phyloP scores from a whole-genome alignment of 2,113 vertebrate species.

The Poecilia latipinna region DNA sequence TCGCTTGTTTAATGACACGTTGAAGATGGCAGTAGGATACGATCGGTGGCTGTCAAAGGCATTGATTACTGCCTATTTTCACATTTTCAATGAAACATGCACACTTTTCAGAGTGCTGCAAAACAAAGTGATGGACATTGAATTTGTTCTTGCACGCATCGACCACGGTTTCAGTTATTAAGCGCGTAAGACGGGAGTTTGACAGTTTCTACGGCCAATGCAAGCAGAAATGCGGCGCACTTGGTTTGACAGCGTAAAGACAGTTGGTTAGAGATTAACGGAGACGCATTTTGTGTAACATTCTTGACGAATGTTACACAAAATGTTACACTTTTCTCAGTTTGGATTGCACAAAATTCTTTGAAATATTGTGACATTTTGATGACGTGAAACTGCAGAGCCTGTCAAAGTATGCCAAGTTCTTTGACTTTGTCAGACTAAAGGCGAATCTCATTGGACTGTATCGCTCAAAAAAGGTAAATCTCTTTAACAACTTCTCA shows the following conservation, averaged over 20 bases:
- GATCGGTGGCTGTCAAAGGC: not conserved
- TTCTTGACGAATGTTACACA: too few species aligned
- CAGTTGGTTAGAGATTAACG: not conserved
- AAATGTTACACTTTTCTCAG: conserved; percentile 6
- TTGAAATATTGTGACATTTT: conserved; percentile 25
- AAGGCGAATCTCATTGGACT: not conserved
- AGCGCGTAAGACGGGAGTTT: too few species aligned
- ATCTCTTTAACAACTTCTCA: not conserved
- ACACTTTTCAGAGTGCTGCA: not conserved
- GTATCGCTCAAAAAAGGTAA: not conserved
- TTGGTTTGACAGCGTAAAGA: conserved; percentile 2
- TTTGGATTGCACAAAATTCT: conserved; percentile 28
- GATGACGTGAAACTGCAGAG: not conserved
- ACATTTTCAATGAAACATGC: not conserved
- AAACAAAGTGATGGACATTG: not conserved
- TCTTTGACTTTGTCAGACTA: conserved; percentile 11
- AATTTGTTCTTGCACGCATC: too few species aligned
- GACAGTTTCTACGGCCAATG: too few species aligned
- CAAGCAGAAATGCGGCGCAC: not conserved
- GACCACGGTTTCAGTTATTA: too few species aligned
- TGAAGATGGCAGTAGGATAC: not conserved
- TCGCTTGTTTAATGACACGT: not conserved
- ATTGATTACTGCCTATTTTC: not conserved
- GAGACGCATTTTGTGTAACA: accelerated
- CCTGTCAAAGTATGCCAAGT: accelerated